phyloP scores from a whole-genome alignment of 2,113 vertebrate species.

The Condylura cristata region DNA sequence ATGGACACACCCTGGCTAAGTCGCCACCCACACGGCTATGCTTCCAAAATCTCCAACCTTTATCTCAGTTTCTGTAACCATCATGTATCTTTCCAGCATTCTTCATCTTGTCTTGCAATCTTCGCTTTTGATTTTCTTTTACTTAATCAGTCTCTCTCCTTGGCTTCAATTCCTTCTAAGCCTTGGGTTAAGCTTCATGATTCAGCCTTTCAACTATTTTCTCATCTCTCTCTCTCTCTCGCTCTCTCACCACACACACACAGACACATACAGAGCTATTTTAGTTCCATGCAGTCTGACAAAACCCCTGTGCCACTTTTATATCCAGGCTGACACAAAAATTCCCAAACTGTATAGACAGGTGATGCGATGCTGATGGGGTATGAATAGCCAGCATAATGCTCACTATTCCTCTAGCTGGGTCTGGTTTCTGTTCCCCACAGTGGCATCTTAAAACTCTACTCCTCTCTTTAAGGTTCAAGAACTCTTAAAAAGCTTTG shows the following conservation, averaged over 20 bases:
- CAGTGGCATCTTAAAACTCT: background rate
- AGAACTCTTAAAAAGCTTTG: background rate
- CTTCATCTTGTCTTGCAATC: background rate
- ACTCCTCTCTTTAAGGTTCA: background rate
- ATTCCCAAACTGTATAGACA: background rate
- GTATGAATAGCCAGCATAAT: background rate
- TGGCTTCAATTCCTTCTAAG: background rate
- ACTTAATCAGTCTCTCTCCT: background rate
- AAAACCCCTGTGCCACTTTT: background rate
- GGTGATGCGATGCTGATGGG: background rate
- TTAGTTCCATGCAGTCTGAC: background rate
- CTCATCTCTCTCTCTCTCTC: too few species aligned
- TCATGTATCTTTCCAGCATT: background rate
- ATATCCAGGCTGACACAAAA: background rate
- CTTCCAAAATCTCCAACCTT: background rate
- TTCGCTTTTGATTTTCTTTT: background rate
- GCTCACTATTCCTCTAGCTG: background rate
- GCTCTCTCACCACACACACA: too few species aligned
- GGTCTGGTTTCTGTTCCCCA: background rate
- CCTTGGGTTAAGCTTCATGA: background rate
- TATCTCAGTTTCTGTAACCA: background rate
- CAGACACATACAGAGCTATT: background rate
- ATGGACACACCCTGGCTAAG: background rate
- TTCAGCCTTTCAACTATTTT: background rate
- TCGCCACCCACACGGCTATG: background rate